Evolutionary conservation across 2,797 vertebrate genomes (phyloP).

Genomic region (Prionace glauca): DNA sequence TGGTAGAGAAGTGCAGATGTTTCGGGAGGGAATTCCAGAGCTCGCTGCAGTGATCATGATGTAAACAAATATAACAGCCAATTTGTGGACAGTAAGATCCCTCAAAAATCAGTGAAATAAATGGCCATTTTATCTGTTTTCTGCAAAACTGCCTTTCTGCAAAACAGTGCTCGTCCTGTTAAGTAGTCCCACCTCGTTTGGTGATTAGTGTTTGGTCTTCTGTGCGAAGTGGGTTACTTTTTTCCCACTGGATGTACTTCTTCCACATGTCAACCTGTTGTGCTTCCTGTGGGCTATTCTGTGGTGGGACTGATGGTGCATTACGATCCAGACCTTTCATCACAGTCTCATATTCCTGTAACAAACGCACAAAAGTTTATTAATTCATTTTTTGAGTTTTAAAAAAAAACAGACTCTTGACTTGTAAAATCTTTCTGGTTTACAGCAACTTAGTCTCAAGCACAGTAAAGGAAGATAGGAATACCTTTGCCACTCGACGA

Average conservation of each 20-base stretch:
- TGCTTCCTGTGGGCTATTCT: slow-evolving; percentile 94
- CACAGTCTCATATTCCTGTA: slow-evolving; percentile 94
- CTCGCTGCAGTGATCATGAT: neutral
- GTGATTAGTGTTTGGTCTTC: slow-evolving; percentile 98
- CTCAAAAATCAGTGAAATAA: neutral
- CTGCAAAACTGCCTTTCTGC: neutral
- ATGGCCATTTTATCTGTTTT: neutral
- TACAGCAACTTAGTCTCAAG: neutral
- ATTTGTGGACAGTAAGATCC: neutral
- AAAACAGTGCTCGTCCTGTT: neutral
- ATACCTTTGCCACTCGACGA: slow-evolving; percentile 93
- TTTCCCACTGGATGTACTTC: slow-evolving; percentile 98
- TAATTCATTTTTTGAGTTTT: neutral
- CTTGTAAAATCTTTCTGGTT: neutral
- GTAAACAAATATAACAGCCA: neutral
- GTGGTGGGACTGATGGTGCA: slow-evolving; percentile 91
- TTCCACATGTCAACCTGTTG: slow-evolving; percentile 99
- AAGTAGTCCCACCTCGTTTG: slow-evolving; percentile 77
- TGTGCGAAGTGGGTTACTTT: slow-evolving; percentile 92
- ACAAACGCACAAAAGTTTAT: slow-evolving; percentile 34
- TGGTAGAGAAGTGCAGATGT: neutral
- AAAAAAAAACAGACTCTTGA: neutral
- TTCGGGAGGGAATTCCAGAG: neutral
- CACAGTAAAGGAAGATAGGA: neutral
- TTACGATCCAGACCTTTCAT: slow-evolving; percentile 98